A percentile compares a stretch with the other conserved stretches of the same genome.
These are phyloP conservation scores for Yponomeuta plumbellus DNA, from an alignment of 2,888 invertebrate genomes.

Conservation along the genomic window DNA sequence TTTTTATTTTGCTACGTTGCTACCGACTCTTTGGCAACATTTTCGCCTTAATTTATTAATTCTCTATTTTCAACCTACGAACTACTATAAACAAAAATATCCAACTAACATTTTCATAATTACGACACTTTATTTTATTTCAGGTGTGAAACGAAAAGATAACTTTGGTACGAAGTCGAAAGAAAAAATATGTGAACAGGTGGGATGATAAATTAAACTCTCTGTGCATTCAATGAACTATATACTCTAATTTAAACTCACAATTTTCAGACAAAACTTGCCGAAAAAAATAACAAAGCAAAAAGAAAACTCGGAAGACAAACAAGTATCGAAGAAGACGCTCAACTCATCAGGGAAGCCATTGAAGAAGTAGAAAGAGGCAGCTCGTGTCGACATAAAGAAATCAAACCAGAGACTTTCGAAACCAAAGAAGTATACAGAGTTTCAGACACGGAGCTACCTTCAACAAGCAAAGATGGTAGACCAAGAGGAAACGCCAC, in stretches of 20 bases:
- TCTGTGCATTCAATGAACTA: background rate
- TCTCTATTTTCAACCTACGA: too few relatives aligned
- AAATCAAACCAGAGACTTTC: slow-evolving; percentile 27
- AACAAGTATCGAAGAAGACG: slow-evolving; percentile 67
- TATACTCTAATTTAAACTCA: background rate
- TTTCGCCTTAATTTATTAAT: too few relatives aligned
- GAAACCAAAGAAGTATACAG: slow-evolving; percentile 14
- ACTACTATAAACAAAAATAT: too few relatives aligned
- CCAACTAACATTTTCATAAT: too few relatives aligned
- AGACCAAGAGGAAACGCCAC: slow-evolving; percentile 18
- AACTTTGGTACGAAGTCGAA: slow-evolving; percentile 43
- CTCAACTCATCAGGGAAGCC: slow-evolving; percentile 63
- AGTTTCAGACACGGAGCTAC: slow-evolving; percentile 30
- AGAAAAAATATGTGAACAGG: slow-evolving; percentile 49
- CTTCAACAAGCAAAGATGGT: slow-evolving; percentile 38
- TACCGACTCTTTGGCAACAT: too few relatives aligned
- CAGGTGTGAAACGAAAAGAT: slow-evolving; percentile 48
- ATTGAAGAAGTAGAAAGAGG: slow-evolving; percentile 70
- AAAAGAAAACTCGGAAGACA: slow-evolving; percentile 48
- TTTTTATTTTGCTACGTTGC: too few relatives aligned
- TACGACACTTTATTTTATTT: slow-evolving; percentile 30
- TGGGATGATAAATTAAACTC: slow-evolving; percentile 22
- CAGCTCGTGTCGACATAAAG: slow-evolving; percentile 49
- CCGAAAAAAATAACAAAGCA: slow-evolving; percentile 1
- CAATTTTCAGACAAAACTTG: background rate